These are phyloP conservation scores for Theocolax elegans DNA, from an alignment of 1,140 invertebrate species.

Conservation along the genomic window DNA sequence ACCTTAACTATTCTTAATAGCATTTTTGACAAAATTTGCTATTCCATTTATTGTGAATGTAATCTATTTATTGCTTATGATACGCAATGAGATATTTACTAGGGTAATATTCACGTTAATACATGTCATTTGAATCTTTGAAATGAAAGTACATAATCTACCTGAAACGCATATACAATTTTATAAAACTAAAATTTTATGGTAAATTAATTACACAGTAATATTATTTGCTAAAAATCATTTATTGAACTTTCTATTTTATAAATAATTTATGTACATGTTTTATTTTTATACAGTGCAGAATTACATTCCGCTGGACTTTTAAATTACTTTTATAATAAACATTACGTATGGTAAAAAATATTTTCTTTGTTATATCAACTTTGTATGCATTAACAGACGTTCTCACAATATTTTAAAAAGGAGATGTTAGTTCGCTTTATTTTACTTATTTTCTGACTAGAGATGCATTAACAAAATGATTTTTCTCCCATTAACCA, in stretches of 20 bases:
- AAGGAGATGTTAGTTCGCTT: slow-evolving; percentile 11
- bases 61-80: no score
- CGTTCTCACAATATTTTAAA: not conserved
- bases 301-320: not conserved
- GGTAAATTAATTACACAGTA: no score
- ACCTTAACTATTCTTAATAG: no score
- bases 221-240: slow-evolving; percentile 11
- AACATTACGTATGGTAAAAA: no score
- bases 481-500: slow-evolving; percentile 6
- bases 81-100: no score
- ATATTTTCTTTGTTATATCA: not conserved
- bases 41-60: no score
- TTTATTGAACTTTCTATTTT: slow-evolving; percentile 17
- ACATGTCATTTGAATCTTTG: no score
- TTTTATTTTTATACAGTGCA: slow-evolving; percentile 23
- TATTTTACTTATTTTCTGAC: slow-evolving; percentile 27
- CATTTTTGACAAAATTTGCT: no score
- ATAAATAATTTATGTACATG: slow-evolving; percentile 36
- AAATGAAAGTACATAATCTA: no score
- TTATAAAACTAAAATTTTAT: not conserved
- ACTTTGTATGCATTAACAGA: no score
- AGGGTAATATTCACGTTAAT: no score
- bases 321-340: not conserved
- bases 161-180: no score
- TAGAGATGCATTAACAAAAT: slow-evolving; percentile 32